Base-by-base conservation (phyloP, 37 sponge, comb jelly and placozoan genomes). In the Eunapius fragilis region DNA sequence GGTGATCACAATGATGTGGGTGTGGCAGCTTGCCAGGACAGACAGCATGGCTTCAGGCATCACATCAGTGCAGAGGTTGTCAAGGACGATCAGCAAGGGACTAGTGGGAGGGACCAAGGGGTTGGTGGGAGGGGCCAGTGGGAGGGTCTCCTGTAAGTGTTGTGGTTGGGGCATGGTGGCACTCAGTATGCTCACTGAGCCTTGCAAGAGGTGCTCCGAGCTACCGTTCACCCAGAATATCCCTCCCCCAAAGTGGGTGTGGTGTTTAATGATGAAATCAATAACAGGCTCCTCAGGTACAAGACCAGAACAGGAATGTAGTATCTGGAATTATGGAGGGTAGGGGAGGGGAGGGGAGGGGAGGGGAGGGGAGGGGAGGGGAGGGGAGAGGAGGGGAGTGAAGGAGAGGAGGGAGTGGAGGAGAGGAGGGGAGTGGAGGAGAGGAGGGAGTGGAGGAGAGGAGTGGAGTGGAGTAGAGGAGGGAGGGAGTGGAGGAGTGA, bases 191-290 rank as follows among this genome's bases (percentile, higher is more conserved):
- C 36, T 28, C 11, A 49, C 72, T 37, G 24, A 58, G 28, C 58
- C 86, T 69, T 22, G 23, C 12, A 77, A 32, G 14, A 25, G 33
- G n/a, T 86, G 79, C 26, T 37, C 14, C 0, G 31, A 25, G 9
- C 33, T 7, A 13, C 82, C 82, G 24, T 69, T 50, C 31, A 91
- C 50, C 77, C 77, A 91, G 79, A 82, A 91, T 22, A 91, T 35
- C 13, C 91, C 91, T 27, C 91, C 91, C 7, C 72, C 26, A 74
- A 86, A 91, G 41, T 67, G 74, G 26, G 71, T 14, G 78, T 82
- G 72, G 36, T 77, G 32, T 6, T 69, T 75, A n/a, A 26, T 24
- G 26, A 82, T 50, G 67, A 86, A 91, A 38, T 91, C 83, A 37
- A 82, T 67, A 27, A 82, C 83, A 17, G 87, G 82, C 45, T 86